Conservation (phyloP, 2,113 vertebrate species). For the Corydoras sp. region DNA sequence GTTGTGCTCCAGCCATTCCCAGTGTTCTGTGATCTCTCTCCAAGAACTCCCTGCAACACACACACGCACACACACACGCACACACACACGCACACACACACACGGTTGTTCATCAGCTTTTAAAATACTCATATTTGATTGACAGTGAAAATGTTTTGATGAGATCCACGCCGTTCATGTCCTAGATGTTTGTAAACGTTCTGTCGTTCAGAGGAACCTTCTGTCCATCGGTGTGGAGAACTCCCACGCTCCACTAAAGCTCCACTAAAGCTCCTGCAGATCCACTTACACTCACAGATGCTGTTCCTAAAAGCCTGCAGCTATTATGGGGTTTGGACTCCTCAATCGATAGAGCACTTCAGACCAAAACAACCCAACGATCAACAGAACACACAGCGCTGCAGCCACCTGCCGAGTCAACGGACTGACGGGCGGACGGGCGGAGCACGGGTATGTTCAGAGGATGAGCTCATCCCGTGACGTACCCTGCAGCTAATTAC, state of each 20-base stretch:
- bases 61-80: slow-evolving; percentile 61
- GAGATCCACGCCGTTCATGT: no score
- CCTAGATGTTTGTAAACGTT: no score
- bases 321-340: slow-evolving; percentile 10
- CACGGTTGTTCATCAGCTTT: neutral
- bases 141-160: no score
- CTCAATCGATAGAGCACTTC: slow-evolving; percentile 19
- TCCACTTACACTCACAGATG: neutral
- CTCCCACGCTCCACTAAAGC: no score
- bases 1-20: slow-evolving; percentile 98
- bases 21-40: slow-evolving; percentile 96
- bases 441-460: no score
- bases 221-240: no score
- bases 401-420: no score
- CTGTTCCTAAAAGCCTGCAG: slow-evolving; percentile 27
- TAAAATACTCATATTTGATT: no score
- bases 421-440: no score
- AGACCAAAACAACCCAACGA: neutral
- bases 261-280: no score
- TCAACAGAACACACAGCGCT: neutral
- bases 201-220: no score
- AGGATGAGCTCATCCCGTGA: slow-evolving; percentile 19
- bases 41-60: slow-evolving; percentile 61
- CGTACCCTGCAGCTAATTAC: slow-evolving; percentile 1
- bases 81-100: slow-evolving; percentile 57